Evolutionary conservation across 2,113 vertebrate species (phyloP).

Genomic region (human): GRCh38 chr11:40372501-40373000

Average conservation of each 20-base stretch:
- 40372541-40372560: not conserved
- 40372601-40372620: not conserved
- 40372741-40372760: not conserved
- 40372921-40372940: not conserved
- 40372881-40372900: not conserved
- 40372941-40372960: not conserved
- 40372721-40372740: not conserved
- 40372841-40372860: not conserved
- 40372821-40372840: not conserved
- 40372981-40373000: not conserved
- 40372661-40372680: fast-evolving
- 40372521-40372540: not conserved
- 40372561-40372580: not conserved
- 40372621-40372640: fast-evolving
- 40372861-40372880: not conserved
- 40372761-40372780: not conserved
- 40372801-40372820: not conserved
- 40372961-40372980: not conserved
- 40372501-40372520: not conserved
- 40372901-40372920: not conserved
- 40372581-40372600: not conserved
- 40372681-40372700: not conserved
- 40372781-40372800: not conserved
- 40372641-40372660: not conserved
- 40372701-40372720: not conserved